A percentile compares a stretch with the other conserved stretches of the same genome.
phyloP scores from a whole-genome alignment of 2,888 invertebrate genomes.

The Metopia argyrocephala region DNA sequence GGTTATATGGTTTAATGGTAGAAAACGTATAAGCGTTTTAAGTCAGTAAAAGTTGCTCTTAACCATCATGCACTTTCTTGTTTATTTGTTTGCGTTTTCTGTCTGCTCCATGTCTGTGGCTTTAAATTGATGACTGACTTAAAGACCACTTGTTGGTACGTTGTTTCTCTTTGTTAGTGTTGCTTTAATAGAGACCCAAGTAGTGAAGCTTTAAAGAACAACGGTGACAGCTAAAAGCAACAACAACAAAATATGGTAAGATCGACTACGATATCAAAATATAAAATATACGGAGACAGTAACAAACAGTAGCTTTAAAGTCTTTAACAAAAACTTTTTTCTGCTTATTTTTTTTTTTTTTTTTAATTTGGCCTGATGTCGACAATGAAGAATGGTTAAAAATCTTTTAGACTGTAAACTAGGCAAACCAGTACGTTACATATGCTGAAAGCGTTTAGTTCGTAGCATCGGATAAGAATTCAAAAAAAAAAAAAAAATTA shows the following conservation, averaged over 20 bases:
- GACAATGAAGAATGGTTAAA: constrained; percentile 55
- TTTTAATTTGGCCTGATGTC: constrained; percentile 53
- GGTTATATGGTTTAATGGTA: constrained; percentile 33
- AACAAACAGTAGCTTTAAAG: constrained; percentile 48
- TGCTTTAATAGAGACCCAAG: constrained; percentile 34
- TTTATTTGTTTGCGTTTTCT: no score
- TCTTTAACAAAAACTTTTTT: constrained; percentile 34
- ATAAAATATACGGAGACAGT: constrained; percentile 16
- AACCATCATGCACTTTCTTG: constrained; percentile 70
- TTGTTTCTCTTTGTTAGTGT: constrained; percentile 1
- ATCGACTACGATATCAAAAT: not conserved
- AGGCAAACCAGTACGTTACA: constrained; percentile 51
- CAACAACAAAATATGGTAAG: not conserved
- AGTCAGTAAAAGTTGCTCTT: constrained; percentile 45
- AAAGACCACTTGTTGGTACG: constrained; percentile 16
- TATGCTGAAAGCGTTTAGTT: constrained; percentile 52
- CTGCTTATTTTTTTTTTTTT: constrained; percentile 15
- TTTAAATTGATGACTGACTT: constrained; percentile 18
- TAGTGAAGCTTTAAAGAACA: constrained; percentile 51
- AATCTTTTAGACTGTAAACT: constrained; percentile 55
- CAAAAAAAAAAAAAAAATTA: not conserved
- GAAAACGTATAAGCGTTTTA: constrained; percentile 24
- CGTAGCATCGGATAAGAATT: constrained; percentile 42
- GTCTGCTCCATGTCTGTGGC: constrained; percentile 42
- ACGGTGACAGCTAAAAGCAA: constrained; percentile 51